A percentile compares a stretch with the other conserved stretches of the same genome.
Conservation (phyloP, 2,797 vertebrate species). For the Takifugu rubripes region DNA sequence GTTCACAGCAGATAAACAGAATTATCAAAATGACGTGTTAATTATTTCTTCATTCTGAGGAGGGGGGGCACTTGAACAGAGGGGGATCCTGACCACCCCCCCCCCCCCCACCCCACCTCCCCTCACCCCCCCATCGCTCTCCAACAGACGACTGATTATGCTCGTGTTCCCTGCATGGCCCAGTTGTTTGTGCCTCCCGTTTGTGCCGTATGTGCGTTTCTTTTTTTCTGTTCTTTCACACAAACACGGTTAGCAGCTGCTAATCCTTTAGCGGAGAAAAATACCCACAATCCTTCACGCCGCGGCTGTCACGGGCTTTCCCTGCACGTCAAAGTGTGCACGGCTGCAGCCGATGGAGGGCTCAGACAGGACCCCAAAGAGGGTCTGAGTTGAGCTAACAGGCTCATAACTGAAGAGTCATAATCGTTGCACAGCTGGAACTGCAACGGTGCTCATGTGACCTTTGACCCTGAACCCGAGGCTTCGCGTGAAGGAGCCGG, state of each 20-base stretch:
- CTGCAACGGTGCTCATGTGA: no score
- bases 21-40: slow-evolving; percentile 34
- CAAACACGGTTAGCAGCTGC: slow-evolving; percentile 48
- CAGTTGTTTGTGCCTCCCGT: slow-evolving; percentile 9
- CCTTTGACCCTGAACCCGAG: no score
- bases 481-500: no score
- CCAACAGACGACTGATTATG: slow-evolving; percentile 81
- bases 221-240: slow-evolving; percentile 54
- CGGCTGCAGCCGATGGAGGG: no score
- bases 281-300: slow-evolving; percentile 45
- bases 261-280: slow-evolving; percentile 53
- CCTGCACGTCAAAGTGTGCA: neutral
- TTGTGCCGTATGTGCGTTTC: slow-evolving; percentile 6
- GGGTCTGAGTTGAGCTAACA: slow-evolving; percentile 16
- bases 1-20: slow-evolving; percentile 42
- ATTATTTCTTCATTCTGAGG: slow-evolving; percentile 24
- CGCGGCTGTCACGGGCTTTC: slow-evolving; percentile 31
- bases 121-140: slow-evolving; percentile 68
- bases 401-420: slow-evolving; percentile 13
- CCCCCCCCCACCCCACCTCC: slow-evolving; percentile 24
- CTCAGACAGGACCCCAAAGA: neutral
- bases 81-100: slow-evolving; percentile 6
- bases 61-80: slow-evolving; percentile 12
- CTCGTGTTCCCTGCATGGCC: slow-evolving; percentile 75
- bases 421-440: no score